A percentile compares a stretch with the other conserved stretches of the same genome.
These are phyloP conservation scores for Anastrepha obliqua DNA, from an alignment of 1,140 invertebrate genomes.

Conservation along the genomic window DNA sequence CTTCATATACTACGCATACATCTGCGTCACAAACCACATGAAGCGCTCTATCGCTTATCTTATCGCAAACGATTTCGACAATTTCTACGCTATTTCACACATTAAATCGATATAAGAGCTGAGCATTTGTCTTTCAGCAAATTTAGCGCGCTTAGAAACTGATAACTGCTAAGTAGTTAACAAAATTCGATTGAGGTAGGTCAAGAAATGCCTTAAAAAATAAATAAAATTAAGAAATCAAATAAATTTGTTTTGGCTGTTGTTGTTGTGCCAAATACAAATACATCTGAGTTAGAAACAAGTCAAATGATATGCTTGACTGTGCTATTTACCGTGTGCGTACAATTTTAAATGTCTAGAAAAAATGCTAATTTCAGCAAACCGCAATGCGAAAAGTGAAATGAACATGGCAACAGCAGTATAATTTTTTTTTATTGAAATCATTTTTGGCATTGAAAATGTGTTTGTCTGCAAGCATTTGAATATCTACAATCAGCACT, in stretches of 20 bases:
- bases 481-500: too few species aligned
- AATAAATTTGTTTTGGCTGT: background rate
- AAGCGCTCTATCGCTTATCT: background rate
- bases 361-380: constrained; percentile 22
- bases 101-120: background rate
- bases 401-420: constrained; percentile 41
- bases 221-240: background rate
- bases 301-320: background rate
- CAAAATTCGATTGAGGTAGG: constrained; percentile 25
- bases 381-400: background rate
- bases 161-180: background rate
- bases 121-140: background rate
- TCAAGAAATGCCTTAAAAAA: background rate
- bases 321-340: background rate
- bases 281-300: background rate
- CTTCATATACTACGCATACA: too few species aligned
- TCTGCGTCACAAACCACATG: background rate
- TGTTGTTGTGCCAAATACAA: background rate
- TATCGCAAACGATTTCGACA: background rate
- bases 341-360: constrained; percentile 8
- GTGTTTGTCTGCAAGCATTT: background rate
- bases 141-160: constrained; percentile 26
- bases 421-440: too few species aligned
- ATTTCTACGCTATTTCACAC: background rate
- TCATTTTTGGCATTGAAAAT: background rate